Evolutionary conservation across 2,113 vertebrate genomes (phyloP), one percentile per base, ranked within the genome.

Genomic region (Albula glossodonta): DNA sequence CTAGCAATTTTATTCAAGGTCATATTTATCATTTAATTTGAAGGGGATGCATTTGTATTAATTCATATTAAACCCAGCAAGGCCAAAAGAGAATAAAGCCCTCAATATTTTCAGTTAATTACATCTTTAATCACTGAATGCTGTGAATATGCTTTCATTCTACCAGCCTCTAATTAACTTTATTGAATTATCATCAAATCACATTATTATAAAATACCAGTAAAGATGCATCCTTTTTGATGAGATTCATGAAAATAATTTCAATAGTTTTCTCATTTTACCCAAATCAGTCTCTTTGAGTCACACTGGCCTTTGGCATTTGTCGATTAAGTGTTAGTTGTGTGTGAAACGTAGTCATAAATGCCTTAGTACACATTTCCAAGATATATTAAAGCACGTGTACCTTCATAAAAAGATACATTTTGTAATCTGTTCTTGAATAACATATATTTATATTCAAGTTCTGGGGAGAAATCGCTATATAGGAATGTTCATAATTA

Each of bases 31-130:
- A 74, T 74, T 74, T 74, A 74, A 74, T 74, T 74, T 74, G 22
- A 31, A 74, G 25, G 31, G n/a, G 5, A 74, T 7, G 25, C 22
- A 25, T 74, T 74, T 74, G 70, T 74, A 74, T 74, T 5, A 74
- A 74, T 74, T 74, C 25, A 74, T 74, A 74, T 74, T 74, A n/a
- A 74, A 74, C 25, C 63, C 8, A 8, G 19, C 19, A 70, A 70
- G 63, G 63, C 63, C 70, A 74, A 10, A 74, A 31, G 70, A 74
- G 70, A n/a, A 31, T 74, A 74, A 74, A 74, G 70, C 70, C n/a
- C n/a, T 25, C 70, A 31, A 31, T 22, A 31, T 74, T 70, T 70
- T n/a, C n/a, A 74, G 70, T 8, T 74, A 74, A 74, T 74, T 74
- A 31, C 70, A n/a, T 74, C 70, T 74, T 74, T 74, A 74, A 74